phyloP scores from a whole-genome alignment of 2,888 invertebrate species.

The Machimus rusticus region DNA sequence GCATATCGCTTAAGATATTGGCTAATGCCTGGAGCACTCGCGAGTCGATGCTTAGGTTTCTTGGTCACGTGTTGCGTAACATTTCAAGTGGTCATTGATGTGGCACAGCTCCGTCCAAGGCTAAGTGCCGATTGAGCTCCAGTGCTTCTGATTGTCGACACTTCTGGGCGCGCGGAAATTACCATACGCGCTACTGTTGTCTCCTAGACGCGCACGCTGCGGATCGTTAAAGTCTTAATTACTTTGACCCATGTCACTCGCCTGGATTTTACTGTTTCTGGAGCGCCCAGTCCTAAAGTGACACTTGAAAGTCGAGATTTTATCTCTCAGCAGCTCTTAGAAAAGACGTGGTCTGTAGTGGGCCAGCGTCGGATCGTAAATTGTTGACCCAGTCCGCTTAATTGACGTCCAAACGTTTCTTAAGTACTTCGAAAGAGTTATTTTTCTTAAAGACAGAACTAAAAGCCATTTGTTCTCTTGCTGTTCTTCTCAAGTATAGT shows the following conservation, averaged over 20 bases:
- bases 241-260: slow-evolving; percentile 29
- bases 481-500: not conserved
- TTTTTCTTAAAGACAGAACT: not conserved
- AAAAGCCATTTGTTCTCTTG: not conserved
- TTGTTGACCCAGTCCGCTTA: slow-evolving; percentile 25
- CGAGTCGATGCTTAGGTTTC: not conserved
- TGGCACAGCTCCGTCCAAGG: slow-evolving; percentile 22
- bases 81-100: slow-evolving; percentile 32
- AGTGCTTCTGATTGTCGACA: slow-evolving; percentile 22
- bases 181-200: not conserved
- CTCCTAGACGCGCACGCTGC: not conserved
- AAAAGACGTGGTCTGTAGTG: not conserved
- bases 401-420: not conserved
- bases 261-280: not conserved
- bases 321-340: not conserved
- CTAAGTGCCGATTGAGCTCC: slow-evolving; percentile 22
- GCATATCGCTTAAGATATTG: not conserved
- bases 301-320: slow-evolving; percentile 26
- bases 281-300: not conserved
- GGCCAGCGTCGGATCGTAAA: not conserved
- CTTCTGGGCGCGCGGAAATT: not conserved
- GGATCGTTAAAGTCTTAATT: slow-evolving; percentile 13
- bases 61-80: slow-evolving; percentile 33
- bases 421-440: not conserved
- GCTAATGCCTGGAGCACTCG: not conserved